A percentile compares a stretch with the other conserved stretches of the same genome.
Evolutionary conservation across 2,888 invertebrate genomes (phyloP).

Genomic region (Aphodius sticticus): DNA sequence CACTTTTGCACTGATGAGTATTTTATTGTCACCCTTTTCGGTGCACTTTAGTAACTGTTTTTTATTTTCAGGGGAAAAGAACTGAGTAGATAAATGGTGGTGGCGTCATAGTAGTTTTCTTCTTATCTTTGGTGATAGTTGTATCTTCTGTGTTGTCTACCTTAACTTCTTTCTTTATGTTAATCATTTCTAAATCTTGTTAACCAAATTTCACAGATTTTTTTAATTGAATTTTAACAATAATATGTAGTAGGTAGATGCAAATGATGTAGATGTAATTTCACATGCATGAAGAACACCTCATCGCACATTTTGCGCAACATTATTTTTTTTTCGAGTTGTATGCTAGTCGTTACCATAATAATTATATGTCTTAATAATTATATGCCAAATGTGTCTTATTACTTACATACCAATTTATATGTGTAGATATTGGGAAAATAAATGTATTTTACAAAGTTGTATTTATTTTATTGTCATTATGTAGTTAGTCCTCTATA

Average conservation of each 20-base stretch:
- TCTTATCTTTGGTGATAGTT: conserved; percentile 24
- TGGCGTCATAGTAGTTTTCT: conserved; percentile 7
- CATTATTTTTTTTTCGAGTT: background rate
- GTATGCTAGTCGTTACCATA: background rate
- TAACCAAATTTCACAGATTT: background rate
- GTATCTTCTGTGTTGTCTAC: conserved; percentile 9
- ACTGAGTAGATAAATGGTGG: conserved; percentile 26
- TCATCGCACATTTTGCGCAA: background rate
- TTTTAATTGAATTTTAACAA: background rate
- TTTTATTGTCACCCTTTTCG: background rate
- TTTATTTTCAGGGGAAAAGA: conserved; percentile 32
- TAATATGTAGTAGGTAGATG: background rate
- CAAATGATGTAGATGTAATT: background rate
- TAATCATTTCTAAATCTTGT: background rate
- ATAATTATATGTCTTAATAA: background rate
- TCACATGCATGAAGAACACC: background rate
- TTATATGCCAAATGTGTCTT: background rate
- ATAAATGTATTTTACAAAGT: conserved; percentile 4
- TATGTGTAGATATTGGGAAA: background rate
- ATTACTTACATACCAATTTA: background rate
- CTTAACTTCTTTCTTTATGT: conserved; percentile 15
- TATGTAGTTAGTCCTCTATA: background rate
- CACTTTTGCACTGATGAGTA: background rate
- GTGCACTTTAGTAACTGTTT: conserved; percentile 7
- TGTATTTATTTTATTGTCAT: background rate